Conservation (phyloP, 2,888 invertebrate genomes). For the Sympetrum striolatum region DNA sequence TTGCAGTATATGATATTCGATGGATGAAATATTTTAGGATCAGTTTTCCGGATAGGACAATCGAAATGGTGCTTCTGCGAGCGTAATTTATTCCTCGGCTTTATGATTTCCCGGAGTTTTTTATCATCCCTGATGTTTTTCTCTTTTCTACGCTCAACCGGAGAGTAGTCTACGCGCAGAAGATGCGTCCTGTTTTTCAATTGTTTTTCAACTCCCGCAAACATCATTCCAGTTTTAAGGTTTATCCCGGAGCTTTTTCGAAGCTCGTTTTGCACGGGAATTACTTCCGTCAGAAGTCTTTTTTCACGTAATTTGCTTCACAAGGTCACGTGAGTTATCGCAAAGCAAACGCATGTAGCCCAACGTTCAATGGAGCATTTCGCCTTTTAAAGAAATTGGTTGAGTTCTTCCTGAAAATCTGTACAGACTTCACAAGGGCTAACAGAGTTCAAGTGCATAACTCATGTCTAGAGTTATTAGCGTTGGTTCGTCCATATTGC, state of each 20-base stretch:
- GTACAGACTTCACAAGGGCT: no score
- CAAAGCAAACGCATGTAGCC: neutral
- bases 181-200: no score
- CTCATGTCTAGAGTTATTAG: no score
- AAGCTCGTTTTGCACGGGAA: neutral
- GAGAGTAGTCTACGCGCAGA: no score
- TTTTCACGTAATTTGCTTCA: neutral
- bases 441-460: no score
- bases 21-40: no score
- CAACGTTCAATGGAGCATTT: neutral
- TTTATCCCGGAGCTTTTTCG: neutral
- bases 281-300: neutral
- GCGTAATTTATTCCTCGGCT: no score
- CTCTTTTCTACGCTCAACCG: neutral
- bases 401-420: neutral
- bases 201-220: neutral
- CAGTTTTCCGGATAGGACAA: neutral
- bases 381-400: neutral
- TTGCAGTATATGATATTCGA: no score
- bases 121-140: neutral
- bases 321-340: neutral
- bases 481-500: no score
- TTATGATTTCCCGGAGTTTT: neutral
- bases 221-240: neutral
- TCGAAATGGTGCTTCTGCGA: neutral